These are phyloP conservation scores for Sminthurides aquaticus DNA, from an alignment of 2,888 invertebrate species.

Conservation along the genomic window DNA sequence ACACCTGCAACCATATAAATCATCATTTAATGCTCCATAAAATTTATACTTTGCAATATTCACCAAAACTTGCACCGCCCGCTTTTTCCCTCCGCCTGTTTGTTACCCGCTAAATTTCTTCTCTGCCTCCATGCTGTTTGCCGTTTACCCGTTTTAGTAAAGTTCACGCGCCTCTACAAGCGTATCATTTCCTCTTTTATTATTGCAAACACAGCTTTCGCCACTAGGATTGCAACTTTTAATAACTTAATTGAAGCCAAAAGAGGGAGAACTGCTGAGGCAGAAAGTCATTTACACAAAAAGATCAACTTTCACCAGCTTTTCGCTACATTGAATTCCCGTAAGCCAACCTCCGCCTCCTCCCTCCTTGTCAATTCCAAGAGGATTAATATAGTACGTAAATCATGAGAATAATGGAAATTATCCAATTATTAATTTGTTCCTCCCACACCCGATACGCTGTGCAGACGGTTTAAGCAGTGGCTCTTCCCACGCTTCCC, in stretches of 20 bases:
- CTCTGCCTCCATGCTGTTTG: not conserved
- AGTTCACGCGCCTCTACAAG: not conserved
- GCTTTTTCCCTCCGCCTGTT: not conserved
- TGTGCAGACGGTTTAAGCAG: too few relatives aligned
- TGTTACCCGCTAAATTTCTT: not conserved
- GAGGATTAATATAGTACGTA: too few relatives aligned
- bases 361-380: too few relatives aligned
- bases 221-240: too few relatives aligned
- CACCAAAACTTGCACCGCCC: not conserved
- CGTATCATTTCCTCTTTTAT: not conserved
- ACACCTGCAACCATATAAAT: conserved; percentile 35
- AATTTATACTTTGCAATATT: not conserved
- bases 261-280: too few relatives aligned
- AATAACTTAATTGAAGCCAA: too few relatives aligned
- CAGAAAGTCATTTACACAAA: too few relatives aligned
- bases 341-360: too few relatives aligned
- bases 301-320: too few relatives aligned
- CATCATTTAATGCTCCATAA: not conserved
- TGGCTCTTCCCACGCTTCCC: not conserved
- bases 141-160: not conserved
- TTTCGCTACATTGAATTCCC: too few relatives aligned
- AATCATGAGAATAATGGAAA: too few relatives aligned
- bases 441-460: not conserved
- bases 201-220: too few relatives aligned
- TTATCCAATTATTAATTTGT: conserved; percentile 8